phyloP scores from a whole-genome alignment of 2,888 invertebrate species.

The Yponomeuta plumbellus region DNA sequence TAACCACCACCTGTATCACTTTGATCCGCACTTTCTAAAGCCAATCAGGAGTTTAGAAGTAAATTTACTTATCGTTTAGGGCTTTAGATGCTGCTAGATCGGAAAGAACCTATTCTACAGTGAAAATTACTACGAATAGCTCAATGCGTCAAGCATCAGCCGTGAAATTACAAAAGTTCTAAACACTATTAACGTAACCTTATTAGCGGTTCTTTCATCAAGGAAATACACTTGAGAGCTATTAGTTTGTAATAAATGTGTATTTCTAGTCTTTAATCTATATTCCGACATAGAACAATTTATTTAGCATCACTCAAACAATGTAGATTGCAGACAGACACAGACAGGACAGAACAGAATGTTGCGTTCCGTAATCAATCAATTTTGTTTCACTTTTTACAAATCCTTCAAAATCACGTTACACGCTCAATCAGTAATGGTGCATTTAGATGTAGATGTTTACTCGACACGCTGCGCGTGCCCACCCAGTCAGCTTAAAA shows the following conservation, averaged over 20 bases:
- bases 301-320: too few relatives aligned
- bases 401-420: too few relatives aligned
- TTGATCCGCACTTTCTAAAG: constrained; percentile 8
- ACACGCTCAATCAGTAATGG: too few relatives aligned
- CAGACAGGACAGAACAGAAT: too few relatives aligned
- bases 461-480: too few relatives aligned
- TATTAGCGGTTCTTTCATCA: background rate
- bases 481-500: too few relatives aligned
- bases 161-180: constrained; percentile 60
- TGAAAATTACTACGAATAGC: constrained; percentile 17
- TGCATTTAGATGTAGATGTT: too few relatives aligned
- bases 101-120: background rate
- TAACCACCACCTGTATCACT: constrained; percentile 37
- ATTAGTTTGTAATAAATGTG: background rate
- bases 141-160: constrained; percentile 56
- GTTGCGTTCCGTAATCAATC: too few relatives aligned
- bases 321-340: too few relatives aligned
- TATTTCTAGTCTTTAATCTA: background rate
- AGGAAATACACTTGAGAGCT: background rate
- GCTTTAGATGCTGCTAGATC: background rate
- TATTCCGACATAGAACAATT: too few relatives aligned
- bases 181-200: background rate
- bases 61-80: background rate
- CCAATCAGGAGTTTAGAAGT: constrained; percentile 8
- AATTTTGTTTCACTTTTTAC: too few relatives aligned